Evolutionary conservation across 2,113 vertebrate genomes (phyloP).

Genomic region (Uropsilus gracilis): DNA sequence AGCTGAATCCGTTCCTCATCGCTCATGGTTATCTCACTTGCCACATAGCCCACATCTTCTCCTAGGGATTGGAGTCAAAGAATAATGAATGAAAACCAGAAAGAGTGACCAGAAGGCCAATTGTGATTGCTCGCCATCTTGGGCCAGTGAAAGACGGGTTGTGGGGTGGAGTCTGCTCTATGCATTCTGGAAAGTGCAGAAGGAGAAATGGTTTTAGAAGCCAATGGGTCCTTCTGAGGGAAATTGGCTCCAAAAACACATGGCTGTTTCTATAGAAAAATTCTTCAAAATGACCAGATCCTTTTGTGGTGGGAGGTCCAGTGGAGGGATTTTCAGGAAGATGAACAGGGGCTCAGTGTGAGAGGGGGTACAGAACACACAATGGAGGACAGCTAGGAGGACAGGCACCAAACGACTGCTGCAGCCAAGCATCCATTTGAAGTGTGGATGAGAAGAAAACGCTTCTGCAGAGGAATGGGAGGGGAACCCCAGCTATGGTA

Average conservation of each 20-base stretch:
- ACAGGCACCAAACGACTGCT: neutral
- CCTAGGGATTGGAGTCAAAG: conserved; percentile 82
- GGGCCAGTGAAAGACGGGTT: fast-evolving
- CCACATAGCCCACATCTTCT: conserved; percentile 97
- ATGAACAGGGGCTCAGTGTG: too few relatives aligned
- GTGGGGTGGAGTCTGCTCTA: fast-evolving
- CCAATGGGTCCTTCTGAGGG: fast-evolving
- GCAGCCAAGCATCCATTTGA: neutral
- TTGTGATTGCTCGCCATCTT: fast-evolving
- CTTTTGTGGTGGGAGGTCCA: neutral
- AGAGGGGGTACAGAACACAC: neutral
- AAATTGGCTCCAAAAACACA: neutral
- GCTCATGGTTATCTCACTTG: conserved; percentile 99
- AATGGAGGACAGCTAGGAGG: neutral
- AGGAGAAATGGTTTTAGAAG: fast-evolving
- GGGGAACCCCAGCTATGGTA: neutral
- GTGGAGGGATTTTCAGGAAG: neutral
- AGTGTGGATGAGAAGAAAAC: neutral
- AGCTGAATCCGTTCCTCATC: conserved; percentile 98
- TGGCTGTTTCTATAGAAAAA: neutral
- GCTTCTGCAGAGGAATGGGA: neutral
- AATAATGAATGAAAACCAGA: fast-evolving
- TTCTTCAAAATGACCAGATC: neutral
- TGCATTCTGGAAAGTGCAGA: fast-evolving
- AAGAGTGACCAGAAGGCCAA: fast-evolving